These are phyloP conservation scores for Ophonus ardosiacus DNA, from an alignment of 2,888 invertebrate species.

Conservation along the genomic window DNA sequence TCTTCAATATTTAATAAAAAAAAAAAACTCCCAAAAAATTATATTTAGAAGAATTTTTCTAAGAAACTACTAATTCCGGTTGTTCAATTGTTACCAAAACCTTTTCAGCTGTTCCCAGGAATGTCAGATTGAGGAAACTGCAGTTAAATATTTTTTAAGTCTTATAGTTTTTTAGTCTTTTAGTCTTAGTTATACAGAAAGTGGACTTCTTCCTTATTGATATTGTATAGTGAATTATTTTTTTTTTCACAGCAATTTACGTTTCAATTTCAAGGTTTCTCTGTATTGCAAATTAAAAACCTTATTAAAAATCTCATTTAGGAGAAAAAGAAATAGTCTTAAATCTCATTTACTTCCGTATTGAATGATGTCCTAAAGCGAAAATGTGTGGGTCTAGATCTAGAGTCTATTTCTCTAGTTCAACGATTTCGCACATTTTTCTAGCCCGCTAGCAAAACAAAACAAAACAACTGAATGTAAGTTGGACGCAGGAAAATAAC, in stretches of 20 bases:
- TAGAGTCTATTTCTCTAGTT: too few species aligned
- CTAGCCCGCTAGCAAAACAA: background rate
- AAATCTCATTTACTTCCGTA: background rate
- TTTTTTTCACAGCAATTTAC: background rate
- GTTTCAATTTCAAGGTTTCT: background rate
- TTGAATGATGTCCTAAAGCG: background rate
- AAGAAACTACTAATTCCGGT: too few species aligned
- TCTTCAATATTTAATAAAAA: too few species aligned
- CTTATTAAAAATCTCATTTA: background rate
- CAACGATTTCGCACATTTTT: background rate
- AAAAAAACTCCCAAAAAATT: too few species aligned
- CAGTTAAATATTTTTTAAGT: too few species aligned
- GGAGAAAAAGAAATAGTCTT: background rate
- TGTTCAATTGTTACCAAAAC: too few species aligned
- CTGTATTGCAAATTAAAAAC: background rate
- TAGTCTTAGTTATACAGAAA: too few species aligned
- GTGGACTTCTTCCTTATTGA: too few species aligned
- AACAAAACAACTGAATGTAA: background rate
- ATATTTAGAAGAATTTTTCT: too few species aligned
- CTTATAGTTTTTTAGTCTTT: too few species aligned
- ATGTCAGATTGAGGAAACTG: too few species aligned
- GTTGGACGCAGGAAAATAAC: background rate
- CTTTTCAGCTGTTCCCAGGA: too few species aligned
- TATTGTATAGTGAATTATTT: background rate
- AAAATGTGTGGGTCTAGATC: background rate